Percentiles rank a stretch among this genome's conserved stretches.
Evolutionary conservation across 2,797 vertebrate genomes (phyloP).

Genomic region (Caiman crocodilus): DNA sequence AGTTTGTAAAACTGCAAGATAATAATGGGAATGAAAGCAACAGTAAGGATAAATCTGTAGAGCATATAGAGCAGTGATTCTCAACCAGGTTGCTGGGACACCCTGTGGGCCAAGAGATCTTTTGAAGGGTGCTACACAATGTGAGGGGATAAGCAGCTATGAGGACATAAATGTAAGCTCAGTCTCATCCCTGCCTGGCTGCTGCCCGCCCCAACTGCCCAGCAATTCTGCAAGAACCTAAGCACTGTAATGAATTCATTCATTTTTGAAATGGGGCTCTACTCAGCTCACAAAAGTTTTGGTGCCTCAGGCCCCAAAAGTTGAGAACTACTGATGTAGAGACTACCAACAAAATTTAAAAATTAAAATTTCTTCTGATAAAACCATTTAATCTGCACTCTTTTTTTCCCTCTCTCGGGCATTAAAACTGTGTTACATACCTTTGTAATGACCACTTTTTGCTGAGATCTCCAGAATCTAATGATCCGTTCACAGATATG

Average conservation of each 20-base stretch:
- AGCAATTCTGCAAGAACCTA: too few species aligned
- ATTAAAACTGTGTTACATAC: constrained; percentile 61
- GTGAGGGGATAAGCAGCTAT: too few species aligned
- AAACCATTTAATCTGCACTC: constrained; percentile 59
- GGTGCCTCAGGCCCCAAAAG: too few species aligned
- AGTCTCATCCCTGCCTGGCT: too few species aligned
- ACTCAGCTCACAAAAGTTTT: too few species aligned
- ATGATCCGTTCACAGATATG: constrained; percentile 82
- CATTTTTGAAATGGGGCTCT: too few species aligned
- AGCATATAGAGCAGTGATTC: not conserved
- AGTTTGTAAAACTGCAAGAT: constrained; percentile 1
- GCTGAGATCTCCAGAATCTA: constrained; percentile 82
- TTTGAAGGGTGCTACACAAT: too few species aligned
- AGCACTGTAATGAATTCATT: too few species aligned
- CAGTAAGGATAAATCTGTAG: constrained; percentile 63
- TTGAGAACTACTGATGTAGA: not conserved
- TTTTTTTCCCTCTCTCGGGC: constrained; percentile 40
- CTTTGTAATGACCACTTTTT: constrained; percentile 85
- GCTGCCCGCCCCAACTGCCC: too few species aligned
- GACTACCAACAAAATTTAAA: constrained; percentile 60
- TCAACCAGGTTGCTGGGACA: too few species aligned
- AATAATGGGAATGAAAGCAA: constrained; percentile 62
- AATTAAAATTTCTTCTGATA: constrained; percentile 65
- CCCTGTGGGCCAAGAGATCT: too few species aligned
- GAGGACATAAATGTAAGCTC: too few species aligned